These are phyloP conservation scores for Pollimyrus isidori DNA, from an alignment of 2,113 vertebrate genomes.

Conservation along the genomic window DNA sequence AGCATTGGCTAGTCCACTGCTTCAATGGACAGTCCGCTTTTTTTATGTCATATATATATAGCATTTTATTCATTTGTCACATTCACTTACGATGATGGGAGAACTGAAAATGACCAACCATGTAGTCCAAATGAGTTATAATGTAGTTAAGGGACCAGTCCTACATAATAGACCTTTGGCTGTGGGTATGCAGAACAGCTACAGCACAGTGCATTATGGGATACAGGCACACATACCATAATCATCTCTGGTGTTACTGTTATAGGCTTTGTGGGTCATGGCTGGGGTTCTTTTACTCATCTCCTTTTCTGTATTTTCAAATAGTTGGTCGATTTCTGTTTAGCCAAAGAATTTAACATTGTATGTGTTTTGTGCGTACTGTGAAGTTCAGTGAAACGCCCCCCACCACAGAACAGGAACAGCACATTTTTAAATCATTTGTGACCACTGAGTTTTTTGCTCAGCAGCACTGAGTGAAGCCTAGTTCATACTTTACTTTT, in stretches of 20 bases:
- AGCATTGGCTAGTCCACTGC: background rate
- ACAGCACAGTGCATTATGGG: background rate
- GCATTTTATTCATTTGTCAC: background rate
- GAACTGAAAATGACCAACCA: background rate
- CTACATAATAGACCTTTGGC: background rate
- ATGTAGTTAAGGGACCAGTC: background rate
- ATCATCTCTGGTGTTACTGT: background rate
- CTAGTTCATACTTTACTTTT: background rate
- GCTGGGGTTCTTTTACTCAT: background rate
- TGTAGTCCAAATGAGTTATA: background rate
- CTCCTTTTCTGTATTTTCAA: background rate
- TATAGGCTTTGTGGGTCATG: background rate
- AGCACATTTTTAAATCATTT: background rate
- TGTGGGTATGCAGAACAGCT: background rate
- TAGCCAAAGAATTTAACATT: background rate
- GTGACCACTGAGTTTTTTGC: background rate
- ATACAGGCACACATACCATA: background rate
- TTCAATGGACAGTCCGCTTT: background rate
- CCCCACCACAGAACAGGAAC: background rate
- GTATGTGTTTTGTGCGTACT: background rate
- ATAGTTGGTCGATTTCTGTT: background rate
- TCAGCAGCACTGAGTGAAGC: background rate
- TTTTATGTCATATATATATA: background rate
- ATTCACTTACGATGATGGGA: background rate
- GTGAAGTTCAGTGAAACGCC: background rate